A percentile compares a stretch with the other conserved stretches of the same genome.
These are phyloP conservation scores for Steinernema hermaphroditum DNA, from an alignment of 2,888 invertebrate species.

Conservation along the genomic window DNA sequence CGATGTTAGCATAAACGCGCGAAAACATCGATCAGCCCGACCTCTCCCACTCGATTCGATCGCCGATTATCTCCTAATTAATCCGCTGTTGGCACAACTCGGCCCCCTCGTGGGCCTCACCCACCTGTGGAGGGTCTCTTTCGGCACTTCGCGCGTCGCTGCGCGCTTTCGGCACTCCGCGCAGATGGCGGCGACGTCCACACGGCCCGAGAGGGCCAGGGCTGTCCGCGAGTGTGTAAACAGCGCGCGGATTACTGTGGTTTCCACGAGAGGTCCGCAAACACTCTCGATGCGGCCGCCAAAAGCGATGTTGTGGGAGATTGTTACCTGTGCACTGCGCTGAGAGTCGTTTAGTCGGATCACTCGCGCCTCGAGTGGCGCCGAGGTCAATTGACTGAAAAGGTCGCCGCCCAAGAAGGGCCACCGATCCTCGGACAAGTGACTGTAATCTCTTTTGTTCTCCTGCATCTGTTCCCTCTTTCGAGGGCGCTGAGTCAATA, in stretches of 20 bases:
- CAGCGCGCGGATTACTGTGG: conserved; percentile 28
- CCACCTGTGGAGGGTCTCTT: neutral
- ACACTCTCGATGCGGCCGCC: conserved; percentile 27
- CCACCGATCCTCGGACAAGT: conserved; percentile 10
- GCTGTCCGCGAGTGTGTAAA: conserved; percentile 29
- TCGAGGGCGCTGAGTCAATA: neutral
- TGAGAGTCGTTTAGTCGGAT: conserved; percentile 8
- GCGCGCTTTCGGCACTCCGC: conserved; percentile 11
- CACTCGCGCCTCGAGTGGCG: conserved; percentile 9
- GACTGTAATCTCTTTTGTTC: neutral
- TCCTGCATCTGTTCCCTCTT: neutral
- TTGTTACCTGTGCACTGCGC: neutral
- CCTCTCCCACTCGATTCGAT: neutral
- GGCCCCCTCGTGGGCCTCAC: neutral
- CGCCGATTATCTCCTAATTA: conserved; percentile 21
- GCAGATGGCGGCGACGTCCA: neutral
- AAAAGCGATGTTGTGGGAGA: conserved; percentile 29
- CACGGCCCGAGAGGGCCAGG: conserved; percentile 1
- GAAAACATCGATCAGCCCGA: neutral
- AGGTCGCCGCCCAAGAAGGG: neutral
- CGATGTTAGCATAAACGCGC: conserved; percentile 15
- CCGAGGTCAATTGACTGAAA: conserved; percentile 9
- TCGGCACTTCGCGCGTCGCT: conserved; percentile 15
- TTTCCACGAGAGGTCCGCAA: conserved; percentile 22
- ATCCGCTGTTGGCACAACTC: neutral